These are phyloP conservation scores for Halichondria panicea DNA, from an alignment of 37 sponge, comb jelly and placozoan species.

Conservation along the genomic window DNA sequence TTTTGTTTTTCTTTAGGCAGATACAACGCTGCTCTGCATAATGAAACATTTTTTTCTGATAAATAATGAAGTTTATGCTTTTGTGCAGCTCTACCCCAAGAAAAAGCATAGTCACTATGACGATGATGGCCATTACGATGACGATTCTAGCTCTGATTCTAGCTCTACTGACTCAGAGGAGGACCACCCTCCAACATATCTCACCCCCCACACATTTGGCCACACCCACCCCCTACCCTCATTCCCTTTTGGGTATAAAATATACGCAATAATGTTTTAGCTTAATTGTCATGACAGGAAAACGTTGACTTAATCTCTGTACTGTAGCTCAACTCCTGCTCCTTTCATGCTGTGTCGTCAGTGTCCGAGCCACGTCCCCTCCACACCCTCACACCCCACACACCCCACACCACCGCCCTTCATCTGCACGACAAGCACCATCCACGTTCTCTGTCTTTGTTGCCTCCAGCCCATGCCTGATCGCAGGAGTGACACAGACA, in stretches of 20 bases:
- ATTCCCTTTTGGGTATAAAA: not conserved
- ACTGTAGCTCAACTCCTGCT: not conserved
- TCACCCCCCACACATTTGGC: not conserved
- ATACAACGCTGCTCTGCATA: too few species aligned
- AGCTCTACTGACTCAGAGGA: too few species aligned
- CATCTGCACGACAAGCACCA: constrained; percentile 51
- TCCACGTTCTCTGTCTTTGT: constrained; percentile 82
- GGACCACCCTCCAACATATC: not conserved
- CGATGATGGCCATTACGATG: constrained; percentile 38
- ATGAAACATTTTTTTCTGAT: too few species aligned
- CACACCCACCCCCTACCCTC: not conserved
- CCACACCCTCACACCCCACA: constrained; percentile 14
- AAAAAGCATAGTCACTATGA: constrained; percentile 20
- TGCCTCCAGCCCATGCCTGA: constrained; percentile 87
- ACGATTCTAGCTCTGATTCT: not conserved
- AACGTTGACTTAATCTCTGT: too few species aligned
- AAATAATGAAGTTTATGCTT: not conserved
- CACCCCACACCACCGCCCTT: constrained; percentile 39
- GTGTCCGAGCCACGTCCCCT: constrained; percentile 64
- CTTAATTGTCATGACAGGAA: not conserved
- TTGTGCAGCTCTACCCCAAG: constrained; percentile 49
- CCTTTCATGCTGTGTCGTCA: constrained; percentile 68
- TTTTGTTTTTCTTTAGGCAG: too few species aligned
- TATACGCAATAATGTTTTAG: not conserved
- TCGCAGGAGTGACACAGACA: constrained; percentile 38